Evolutionary conservation across 2,888 invertebrate genomes (phyloP).

Genomic region (Thymelicus acteon): DNA sequence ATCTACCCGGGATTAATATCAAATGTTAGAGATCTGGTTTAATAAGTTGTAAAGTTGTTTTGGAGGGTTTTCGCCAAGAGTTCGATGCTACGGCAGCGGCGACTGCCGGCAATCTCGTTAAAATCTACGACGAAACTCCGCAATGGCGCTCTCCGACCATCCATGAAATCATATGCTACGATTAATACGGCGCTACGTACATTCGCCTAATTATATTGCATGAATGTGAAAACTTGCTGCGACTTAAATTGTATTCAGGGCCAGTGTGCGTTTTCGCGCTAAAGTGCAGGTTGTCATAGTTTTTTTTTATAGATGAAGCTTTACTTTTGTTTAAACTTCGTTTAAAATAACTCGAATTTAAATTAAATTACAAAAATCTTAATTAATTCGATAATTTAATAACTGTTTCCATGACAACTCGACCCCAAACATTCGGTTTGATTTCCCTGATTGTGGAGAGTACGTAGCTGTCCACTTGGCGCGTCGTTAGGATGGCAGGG

Average conservation of each 20-base stretch:
- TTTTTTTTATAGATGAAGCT: neutral
- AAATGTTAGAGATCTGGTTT: conserved; percentile 70
- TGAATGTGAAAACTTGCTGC: conserved; percentile 36
- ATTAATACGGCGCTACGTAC: conserved; percentile 58
- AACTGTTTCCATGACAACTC: conserved; percentile 12
- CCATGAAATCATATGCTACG: conserved; percentile 69
- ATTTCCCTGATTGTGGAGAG: conserved; percentile 51
- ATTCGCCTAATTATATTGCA: conserved; percentile 44
- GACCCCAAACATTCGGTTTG: conserved; percentile 17
- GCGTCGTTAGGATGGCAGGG: conserved; percentile 66
- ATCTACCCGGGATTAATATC: conserved; percentile 53
- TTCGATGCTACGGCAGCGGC: conserved; percentile 66
- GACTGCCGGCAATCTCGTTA: conserved; percentile 79
- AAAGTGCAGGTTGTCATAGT: neutral
- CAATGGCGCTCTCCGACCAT: conserved; percentile 61
- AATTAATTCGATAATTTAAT: neutral
- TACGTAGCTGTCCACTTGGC: conserved; percentile 71
- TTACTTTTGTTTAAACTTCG: conserved; percentile 3
- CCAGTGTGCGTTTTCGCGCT: conserved; percentile 16
- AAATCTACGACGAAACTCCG: conserved; percentile 74
- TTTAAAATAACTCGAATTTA: neutral
- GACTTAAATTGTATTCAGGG: conserved; percentile 19
- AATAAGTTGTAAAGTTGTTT: conserved; percentile 80
- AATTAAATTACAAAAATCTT: no score
- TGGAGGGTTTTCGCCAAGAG: conserved; percentile 66